phyloP scores from a whole-genome alignment of 92 coral and sea anemone species.

The Phenganax stokvisi region DNA sequence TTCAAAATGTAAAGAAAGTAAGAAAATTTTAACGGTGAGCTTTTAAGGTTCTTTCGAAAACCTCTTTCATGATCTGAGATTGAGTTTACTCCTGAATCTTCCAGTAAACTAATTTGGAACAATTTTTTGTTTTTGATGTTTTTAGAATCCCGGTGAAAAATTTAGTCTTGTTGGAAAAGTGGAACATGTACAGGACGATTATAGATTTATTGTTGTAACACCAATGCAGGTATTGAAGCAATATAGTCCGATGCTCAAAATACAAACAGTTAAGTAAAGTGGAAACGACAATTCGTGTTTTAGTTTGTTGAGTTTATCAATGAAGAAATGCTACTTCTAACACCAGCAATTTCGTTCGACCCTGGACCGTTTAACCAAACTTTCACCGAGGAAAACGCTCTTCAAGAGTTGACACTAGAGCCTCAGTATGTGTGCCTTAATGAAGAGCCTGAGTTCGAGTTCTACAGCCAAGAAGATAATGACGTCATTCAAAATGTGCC shows the following conservation, averaged over 20 bases:
- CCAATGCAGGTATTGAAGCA: conserved; percentile 52
- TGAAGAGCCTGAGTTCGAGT: conserved; percentile 24
- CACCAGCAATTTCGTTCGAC: conserved; percentile 41
- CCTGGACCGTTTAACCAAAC: conserved; percentile 53
- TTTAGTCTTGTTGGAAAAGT: conserved; percentile 70
- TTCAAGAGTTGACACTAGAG: conserved; percentile 53
- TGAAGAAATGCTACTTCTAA: conserved; percentile 47
- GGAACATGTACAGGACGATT: conserved; percentile 50
- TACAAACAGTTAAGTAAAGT: not conserved
- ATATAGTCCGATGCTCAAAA: no score
- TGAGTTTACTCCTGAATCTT: no score
- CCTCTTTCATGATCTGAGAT: not conserved
- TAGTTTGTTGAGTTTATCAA: conserved; percentile 56
- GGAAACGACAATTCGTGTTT: conserved; percentile 9
- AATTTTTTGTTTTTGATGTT: not conserved
- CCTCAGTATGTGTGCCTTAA: conserved; percentile 67
- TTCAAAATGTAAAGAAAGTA: conserved; percentile 43
- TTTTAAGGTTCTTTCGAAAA: not conserved
- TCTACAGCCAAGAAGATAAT: conserved; percentile 2
- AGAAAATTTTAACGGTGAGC: conserved; percentile 59
- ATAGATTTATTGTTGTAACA: conserved; percentile 57
- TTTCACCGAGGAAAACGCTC: conserved; percentile 45
- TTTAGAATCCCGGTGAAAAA: conserved; percentile 61
- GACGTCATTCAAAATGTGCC: not conserved
- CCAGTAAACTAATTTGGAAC: no score